Base-by-base conservation (phyloP, 2,888 invertebrate species). In the Yponomeuta cagnagella region DNA sequence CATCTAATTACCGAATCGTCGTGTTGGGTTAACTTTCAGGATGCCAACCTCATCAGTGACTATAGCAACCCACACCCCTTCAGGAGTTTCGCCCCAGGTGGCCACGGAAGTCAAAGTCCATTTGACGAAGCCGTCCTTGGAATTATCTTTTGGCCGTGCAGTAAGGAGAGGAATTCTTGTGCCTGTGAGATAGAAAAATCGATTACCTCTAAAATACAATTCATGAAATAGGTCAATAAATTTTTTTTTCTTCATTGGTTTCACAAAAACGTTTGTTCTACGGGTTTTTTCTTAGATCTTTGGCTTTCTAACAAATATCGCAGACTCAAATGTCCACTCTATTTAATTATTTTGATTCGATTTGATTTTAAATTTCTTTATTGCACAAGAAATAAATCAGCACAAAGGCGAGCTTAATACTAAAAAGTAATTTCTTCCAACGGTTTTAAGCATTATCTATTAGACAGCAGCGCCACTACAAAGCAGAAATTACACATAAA, bases 31-130 rank as follows among this genome's bases (percentile, higher is more conserved):
- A 33, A 31, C 15, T 63, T 63, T 23, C n/a, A 31, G 33, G 0
- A 10, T 31, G 31, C 69, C 69, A 82, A 94, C 94, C 79, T 83
- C 79, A 77, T 94, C 94, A 65, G 82, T 76, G 68, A 94, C 75
- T 33, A 84, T 81, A 15, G 85, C 78, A n/a, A 76, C 92, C 96
- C 96, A 96, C 23, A 85, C 79, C 0, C 98, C 98, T 10, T 81
- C 80, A 0, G 97, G 95, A 73, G 93, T 86, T 86, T 98, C 98
- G 0, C 97, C 98, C 98, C 98, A 98, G 0, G 96, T 96, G 76
- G 96, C 97, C 0, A 98, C 96, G 0, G 97, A 97, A 93, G 96
- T 96, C 79, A 98, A 95, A 9, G 95, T 95, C 98, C 98, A 98
- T 77, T 95, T 93, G 10, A 86, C 80, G 81, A 98, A 97, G 4